Evolutionary conservation across 2,888 invertebrate genomes (phyloP).

Genomic region (Synergus gifuensis): DNA sequence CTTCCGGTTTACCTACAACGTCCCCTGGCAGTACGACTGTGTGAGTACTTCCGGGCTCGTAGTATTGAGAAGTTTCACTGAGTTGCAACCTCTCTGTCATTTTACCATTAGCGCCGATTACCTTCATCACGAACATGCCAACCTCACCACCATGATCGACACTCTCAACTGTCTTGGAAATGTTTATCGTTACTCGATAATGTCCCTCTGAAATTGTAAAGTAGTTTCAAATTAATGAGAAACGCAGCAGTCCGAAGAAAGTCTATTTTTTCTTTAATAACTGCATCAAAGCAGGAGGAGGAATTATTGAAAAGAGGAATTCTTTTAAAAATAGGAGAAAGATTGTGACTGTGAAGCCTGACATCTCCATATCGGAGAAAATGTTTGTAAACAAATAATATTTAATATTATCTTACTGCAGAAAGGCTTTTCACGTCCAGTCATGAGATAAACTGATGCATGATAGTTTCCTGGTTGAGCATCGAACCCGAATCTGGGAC

Average conservation of each 20-base stretch:
- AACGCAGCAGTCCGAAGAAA: not conserved
- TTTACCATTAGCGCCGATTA: constrained; percentile 82
- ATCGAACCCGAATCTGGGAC: constrained; percentile 86
- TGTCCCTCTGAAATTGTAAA: constrained; percentile 83
- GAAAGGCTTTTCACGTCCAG: constrained; percentile 84
- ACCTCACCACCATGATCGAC: constrained; percentile 88
- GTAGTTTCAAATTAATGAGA: not conserved
- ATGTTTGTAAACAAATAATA: not conserved
- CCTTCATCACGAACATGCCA: constrained; percentile 84
- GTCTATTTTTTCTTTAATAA: not conserved
- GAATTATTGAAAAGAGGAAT: too few relatives aligned
- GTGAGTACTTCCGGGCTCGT: constrained; percentile 86
- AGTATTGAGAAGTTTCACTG: constrained; percentile 80
- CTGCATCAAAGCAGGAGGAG: not conserved
- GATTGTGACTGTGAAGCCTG: too few relatives aligned
- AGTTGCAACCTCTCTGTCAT: constrained; percentile 82
- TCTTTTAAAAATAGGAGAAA: too few relatives aligned
- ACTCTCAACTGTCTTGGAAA: constrained; percentile 87
- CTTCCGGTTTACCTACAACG: constrained; percentile 83
- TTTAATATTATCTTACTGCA: constrained; percentile 83
- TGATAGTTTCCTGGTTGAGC: constrained; percentile 75
- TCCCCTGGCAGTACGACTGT: constrained; percentile 84
- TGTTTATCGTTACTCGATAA: constrained; percentile 86
- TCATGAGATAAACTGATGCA: constrained; percentile 84
- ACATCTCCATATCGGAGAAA: not conserved